These are phyloP conservation scores for Cacatua alba DNA, from an alignment of 2,113 vertebrate genomes.

Conservation along the genomic window DNA sequence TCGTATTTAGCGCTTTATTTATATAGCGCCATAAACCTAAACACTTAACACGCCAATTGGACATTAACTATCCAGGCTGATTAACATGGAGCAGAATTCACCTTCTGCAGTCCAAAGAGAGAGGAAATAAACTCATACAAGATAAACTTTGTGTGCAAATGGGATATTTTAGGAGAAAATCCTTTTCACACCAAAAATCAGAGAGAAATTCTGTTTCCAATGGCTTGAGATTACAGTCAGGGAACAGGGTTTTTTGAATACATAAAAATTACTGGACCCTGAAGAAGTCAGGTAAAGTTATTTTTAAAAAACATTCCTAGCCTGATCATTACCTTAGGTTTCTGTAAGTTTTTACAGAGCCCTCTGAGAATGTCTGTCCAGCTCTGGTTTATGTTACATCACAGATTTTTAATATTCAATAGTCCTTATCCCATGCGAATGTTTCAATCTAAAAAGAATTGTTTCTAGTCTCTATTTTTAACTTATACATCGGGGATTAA, in stretches of 20 bases:
- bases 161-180: background rate
- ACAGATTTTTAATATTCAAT: slow-evolving; percentile 70
- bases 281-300: slow-evolving; percentile 7
- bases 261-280: background rate
- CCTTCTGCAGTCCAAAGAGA: background rate
- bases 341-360: slow-evolving; percentile 53
- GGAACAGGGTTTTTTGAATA: background rate
- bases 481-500: slow-evolving; percentile 48
- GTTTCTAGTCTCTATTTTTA: slow-evolving; percentile 64
- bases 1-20: slow-evolving; percentile 28
- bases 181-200: background rate
- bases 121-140: slow-evolving; percentile 18
- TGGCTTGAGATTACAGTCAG: background rate
- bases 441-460: slow-evolving; percentile 59
- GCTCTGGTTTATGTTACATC: slow-evolving; percentile 66
- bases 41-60: background rate
- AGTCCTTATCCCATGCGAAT: slow-evolving; percentile 48
- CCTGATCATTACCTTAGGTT: slow-evolving; percentile 10
- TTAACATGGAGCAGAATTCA: slow-evolving; percentile 9
- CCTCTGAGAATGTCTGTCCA: slow-evolving; percentile 14
- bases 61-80: slow-evolving; percentile 25
- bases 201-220: background rate
- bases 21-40: slow-evolving; percentile 16
- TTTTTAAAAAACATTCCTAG: slow-evolving; percentile 37
- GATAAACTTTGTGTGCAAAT: slow-evolving; percentile 22